A percentile compares a stretch with the other conserved stretches of the same genome.
These are phyloP conservation scores for Embidobia sp. DNA, from an alignment of 2,888 invertebrate genomes.

Conservation along the genomic window DNA sequence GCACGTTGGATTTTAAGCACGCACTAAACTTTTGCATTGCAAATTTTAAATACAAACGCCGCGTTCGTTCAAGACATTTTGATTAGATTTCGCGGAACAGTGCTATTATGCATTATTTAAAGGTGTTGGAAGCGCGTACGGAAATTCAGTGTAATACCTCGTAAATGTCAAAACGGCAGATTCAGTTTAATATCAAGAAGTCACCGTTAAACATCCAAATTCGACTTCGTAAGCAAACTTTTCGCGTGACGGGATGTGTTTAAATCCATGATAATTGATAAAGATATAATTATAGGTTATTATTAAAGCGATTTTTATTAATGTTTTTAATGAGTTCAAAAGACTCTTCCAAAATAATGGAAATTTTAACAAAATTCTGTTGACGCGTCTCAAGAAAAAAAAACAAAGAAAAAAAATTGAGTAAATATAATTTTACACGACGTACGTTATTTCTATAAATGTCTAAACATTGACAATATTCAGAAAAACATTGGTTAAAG, in stretches of 20 bases:
- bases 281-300: slow-evolving; percentile 40
- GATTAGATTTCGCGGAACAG: neutral
- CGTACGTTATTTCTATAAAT: too few species aligned
- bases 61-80: slow-evolving; percentile 5
- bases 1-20: too few species aligned
- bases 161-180: slow-evolving; percentile 6
- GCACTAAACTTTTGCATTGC: neutral
- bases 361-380: too few species aligned
- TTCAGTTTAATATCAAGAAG: slow-evolving; percentile 25
- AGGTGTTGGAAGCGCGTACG: neutral
- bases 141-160: neutral
- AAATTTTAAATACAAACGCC: neutral
- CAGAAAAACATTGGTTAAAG: too few species aligned
- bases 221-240: slow-evolving; percentile 37
- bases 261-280: slow-evolving; percentile 42
- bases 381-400: too few species aligned
- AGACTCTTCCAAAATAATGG: too few species aligned
- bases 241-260: slow-evolving; percentile 45
- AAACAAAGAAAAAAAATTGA: too few species aligned
- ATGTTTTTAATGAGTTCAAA: too few species aligned
- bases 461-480: too few species aligned
- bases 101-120: slow-evolving; percentile 7
- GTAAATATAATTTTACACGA: too few species aligned
- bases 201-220: slow-evolving; percentile 22
- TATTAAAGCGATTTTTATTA: too few species aligned